Evolutionary conservation across 1,140 invertebrate species (phyloP), one percentile per base, ranked within the genome.

Genomic region (Dendroctonus valens): DNA sequence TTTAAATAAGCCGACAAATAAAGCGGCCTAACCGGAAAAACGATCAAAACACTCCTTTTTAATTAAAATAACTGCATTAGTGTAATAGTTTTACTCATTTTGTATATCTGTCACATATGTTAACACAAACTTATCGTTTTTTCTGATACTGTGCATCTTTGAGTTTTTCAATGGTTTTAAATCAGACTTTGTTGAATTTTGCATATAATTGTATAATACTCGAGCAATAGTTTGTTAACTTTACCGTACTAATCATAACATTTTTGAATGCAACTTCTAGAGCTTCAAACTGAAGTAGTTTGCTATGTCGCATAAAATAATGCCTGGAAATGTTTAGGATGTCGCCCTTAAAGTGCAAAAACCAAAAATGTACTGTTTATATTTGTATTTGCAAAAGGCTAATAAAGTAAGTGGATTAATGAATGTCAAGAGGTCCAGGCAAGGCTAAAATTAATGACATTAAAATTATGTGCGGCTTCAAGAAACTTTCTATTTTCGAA

Each of bases 401-500:
- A 62, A 63, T 54, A 63, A 63, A 63, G 61, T 63, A 63, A 63
- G 38, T 63, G 51, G 51, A 55, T 55, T 63, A 63, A 63, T 63
- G 41, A 55, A 63, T 54, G 61, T 63, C 52, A 48, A 26, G 40
- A 53, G 39, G 61, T 65, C 41, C 44, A 50, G 55, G 39, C 44
- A 15, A 51, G 55, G 41, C 38, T 52, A 49, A 65, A 65, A 65
- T 65, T 65, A 65, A 65, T 65, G 63, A 59, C 51, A 58, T 65
- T 65, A 65, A 65, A 65, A 65, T 65, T 51, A 59, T 59, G 57
- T 59, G 59, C 26, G 44, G 44, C 57, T 53, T 53, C 26, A 59
- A 65, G 46, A 51, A 65, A 65, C 63, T 65, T 65, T 65, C 55
- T 58, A 59, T 65, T 65, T 65, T 52, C 42, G 26, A 64, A 64